These are phyloP conservation scores for Pocota personata DNA, from an alignment of 2,888 invertebrate genomes.

Conservation along the genomic window DNA sequence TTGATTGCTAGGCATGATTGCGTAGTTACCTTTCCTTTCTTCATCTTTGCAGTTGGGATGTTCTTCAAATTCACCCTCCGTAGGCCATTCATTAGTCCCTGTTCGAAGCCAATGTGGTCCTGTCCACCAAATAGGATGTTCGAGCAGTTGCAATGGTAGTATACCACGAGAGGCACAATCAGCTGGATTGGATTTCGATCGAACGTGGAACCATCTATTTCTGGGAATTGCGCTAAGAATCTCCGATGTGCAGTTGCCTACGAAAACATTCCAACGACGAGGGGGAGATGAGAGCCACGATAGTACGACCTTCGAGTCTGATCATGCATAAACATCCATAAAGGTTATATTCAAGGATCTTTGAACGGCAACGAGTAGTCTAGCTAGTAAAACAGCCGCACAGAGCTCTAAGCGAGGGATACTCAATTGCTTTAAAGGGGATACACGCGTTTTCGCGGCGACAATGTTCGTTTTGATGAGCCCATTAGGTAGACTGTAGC, in stretches of 20 bases:
- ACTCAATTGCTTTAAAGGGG: constrained; percentile 14
- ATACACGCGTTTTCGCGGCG: constrained; percentile 37
- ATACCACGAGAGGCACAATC: constrained; percentile 70
- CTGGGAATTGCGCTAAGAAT: constrained; percentile 39
- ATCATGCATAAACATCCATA: constrained; percentile 29
- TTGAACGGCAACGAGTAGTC: neutral
- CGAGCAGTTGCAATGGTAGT: constrained; percentile 20
- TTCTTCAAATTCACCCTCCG: too few species aligned
- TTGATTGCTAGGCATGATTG: too few species aligned
- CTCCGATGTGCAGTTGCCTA: constrained; percentile 57
- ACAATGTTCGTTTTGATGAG: constrained; percentile 7
- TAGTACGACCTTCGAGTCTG: constrained; percentile 77
- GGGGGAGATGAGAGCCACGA: constrained; percentile 74
- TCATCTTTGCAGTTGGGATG: too few species aligned
- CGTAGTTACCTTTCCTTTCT: too few species aligned
- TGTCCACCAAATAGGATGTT: constrained; percentile 62
- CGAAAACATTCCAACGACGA: constrained; percentile 47
- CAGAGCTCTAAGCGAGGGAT: constrained; percentile 13
- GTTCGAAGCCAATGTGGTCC: constrained; percentile 55
- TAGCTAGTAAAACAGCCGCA: too few species aligned
- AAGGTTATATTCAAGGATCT: neutral
- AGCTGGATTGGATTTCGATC: constrained; percentile 59
- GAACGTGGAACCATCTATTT: constrained; percentile 62
- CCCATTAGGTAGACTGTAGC: constrained; percentile 12
- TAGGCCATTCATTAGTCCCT: neutral